phyloP scores from a whole-genome alignment of 2,113 vertebrate genomes.

The Tragelaphus scriptus region DNA sequence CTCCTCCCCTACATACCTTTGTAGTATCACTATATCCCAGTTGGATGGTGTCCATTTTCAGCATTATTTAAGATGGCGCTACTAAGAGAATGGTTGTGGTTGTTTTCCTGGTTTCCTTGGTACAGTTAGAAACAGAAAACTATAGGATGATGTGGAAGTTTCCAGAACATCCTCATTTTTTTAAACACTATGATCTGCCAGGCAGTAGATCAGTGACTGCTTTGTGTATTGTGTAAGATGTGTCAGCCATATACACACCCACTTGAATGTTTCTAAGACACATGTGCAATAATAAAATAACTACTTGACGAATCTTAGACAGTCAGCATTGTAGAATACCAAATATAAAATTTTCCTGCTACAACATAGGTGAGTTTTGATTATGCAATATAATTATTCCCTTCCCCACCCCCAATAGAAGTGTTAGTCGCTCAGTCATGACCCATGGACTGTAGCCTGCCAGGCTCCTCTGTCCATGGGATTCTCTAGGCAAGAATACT shows the following conservation, averaged over 20 bases:
- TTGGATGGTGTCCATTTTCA: not conserved
- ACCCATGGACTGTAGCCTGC: not conserved
- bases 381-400: not conserved
- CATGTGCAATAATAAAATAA: not conserved
- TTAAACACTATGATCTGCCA: not conserved
- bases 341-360: not conserved
- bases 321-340: not conserved
- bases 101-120: not conserved
- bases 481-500: not conserved
- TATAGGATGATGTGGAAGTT: not conserved
- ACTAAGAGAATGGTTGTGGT: not conserved
- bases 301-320: not conserved
- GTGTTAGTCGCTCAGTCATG: not conserved
- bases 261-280: not conserved
- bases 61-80: not conserved
- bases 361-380: not conserved
- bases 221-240: not conserved
- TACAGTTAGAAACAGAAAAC: not conserved
- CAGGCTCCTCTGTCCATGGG: not conserved
- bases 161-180: not conserved
- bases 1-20: not conserved
- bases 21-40: not conserved
- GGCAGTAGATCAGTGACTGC: not conserved
- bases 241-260: not conserved
- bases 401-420: not conserved